Percentiles rank a stretch among this genome's conserved stretches.
phyloP scores from a whole-genome alignment of 92 coral and sea anemone genomes.

The Palythoa grandis region DNA sequence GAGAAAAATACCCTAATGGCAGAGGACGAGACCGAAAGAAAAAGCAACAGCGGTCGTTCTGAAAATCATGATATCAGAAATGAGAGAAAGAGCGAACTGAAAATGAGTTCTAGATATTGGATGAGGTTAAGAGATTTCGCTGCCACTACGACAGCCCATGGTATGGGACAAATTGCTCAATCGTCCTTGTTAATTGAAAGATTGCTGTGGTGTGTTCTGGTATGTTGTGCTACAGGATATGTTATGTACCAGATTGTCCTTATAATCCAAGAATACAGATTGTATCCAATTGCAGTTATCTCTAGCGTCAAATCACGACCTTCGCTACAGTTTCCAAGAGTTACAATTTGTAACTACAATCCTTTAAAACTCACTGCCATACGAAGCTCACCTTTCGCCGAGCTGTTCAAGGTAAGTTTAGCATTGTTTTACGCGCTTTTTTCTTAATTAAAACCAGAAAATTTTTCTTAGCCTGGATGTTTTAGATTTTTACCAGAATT shows the following conservation, averaged over 20 bases:
- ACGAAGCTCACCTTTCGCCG: background rate
- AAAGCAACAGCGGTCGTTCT: background rate
- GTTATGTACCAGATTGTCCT: background rate
- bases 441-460: too few species aligned
- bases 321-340: background rate
- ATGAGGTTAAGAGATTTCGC: background rate
- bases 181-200: background rate
- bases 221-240: background rate
- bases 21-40: background rate
- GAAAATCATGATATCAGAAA: background rate
- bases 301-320: background rate
- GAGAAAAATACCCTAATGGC: too few species aligned
- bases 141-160: background rate
- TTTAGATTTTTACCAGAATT: too few species aligned
- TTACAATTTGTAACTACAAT: constrained; percentile 16
- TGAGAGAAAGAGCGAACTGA: background rate
- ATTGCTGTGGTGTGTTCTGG: background rate
- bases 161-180: background rate
- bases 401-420: background rate
- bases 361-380: background rate
- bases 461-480: too few species aligned
- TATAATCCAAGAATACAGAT: background rate
- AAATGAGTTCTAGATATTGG: background rate
- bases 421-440: too few species aligned
- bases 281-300: background rate